Base-by-base conservation (phyloP, 2,888 invertebrate species). In the Drosophila nigricruria region DNA sequence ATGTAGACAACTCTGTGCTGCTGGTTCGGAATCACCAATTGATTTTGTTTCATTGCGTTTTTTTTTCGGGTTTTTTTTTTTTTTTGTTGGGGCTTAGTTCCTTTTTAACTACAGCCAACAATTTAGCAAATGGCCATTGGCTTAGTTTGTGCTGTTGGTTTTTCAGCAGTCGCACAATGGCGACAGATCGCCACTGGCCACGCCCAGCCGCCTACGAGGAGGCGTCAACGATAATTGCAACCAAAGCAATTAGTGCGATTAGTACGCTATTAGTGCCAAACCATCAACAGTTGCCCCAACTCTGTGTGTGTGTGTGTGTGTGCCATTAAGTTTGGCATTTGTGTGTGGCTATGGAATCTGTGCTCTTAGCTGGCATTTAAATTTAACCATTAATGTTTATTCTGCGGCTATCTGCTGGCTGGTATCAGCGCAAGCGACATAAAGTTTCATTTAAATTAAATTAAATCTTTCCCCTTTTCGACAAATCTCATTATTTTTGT, bases 201-300 rank as follows among this genome's bases (percentile, higher is more conserved):
- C 64, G 59, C 67, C 50, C 58, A 25, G 36, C 52, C 34, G 53
- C 27, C 45, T 38, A 42, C 58, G 57, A 61, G 73, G 54, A 74
- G 77, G 85, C 88, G 81, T 77, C 73, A 78, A 71, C 73, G 87
- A 88, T 89, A 88, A 88, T 88, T 87, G 88, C 84, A 76, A 74
- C 89, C 84, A 87, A 61, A 89, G 82, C 90, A 88, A 88, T 88
- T 90, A 88, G 89, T 70, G 82, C 84, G 84, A 90, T 90, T 88
- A 88, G 89, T 87, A 69, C 87, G 74, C 79, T 83, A 83, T 90
- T 88, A 87, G 82, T 76, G 86, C 81, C 84, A 77, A 77, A 70
- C 83, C 82, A 88, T 87, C 86, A 88, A 88, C 76, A 78, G 73
- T 74, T 59, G 23, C 47, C 36, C 45, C 16, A 34, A 16, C 36